Conservation (phyloP, 2,797 vertebrate genomes). For the Ptychadena robeensis region DNA sequence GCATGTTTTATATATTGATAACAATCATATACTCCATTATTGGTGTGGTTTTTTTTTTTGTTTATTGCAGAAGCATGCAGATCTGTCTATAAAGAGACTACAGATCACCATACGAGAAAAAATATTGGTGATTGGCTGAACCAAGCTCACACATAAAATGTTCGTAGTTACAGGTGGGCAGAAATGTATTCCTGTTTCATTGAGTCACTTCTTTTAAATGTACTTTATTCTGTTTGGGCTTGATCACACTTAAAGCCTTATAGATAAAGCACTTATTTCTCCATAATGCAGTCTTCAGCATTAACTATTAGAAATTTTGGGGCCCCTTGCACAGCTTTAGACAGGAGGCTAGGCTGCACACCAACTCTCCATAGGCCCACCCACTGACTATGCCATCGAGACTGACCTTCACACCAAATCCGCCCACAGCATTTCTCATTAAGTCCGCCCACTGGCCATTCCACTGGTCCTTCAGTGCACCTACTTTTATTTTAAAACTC, state of each 20-base stretch:
- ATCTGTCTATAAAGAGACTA: neutral
- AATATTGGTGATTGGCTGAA: neutral
- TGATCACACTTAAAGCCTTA: slow-evolving; percentile 1
- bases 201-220: slow-evolving; percentile 6
- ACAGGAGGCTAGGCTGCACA: too few relatives aligned
- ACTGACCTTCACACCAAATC: too few relatives aligned
- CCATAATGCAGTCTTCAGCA: neutral
- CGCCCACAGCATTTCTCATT: too few relatives aligned
- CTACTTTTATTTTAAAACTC: too few relatives aligned
- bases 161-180: neutral
- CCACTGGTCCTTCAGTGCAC: too few relatives aligned
- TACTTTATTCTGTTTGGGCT: neutral
- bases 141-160: neutral
- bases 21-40: neutral
- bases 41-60: neutral
- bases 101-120: neutral
- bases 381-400: too few relatives aligned
- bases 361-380: too few relatives aligned
- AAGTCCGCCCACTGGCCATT: too few relatives aligned
- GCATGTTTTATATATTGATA: neutral
- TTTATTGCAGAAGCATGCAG: neutral
- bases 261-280: neutral
- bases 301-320: neutral
- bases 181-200: neutral
- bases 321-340: neutral